A percentile compares a stretch with the other conserved stretches of the same genome.
Evolutionary conservation across 2,888 invertebrate genomes (phyloP).

Genomic region (Eledone cirrhosa): DNA sequence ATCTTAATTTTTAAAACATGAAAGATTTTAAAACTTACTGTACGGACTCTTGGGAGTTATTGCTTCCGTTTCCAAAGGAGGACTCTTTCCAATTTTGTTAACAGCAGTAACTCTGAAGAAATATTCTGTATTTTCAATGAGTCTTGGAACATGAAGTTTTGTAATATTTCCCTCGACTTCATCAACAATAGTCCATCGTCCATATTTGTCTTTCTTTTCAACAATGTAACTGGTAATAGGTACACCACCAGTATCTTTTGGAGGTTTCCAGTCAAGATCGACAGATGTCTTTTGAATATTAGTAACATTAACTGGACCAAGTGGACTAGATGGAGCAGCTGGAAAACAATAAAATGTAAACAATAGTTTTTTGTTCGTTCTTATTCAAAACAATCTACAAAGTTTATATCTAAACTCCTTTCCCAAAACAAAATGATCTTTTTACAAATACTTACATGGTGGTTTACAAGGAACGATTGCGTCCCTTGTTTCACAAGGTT

Average conservation of each 20-base stretch:
- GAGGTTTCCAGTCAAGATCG: constrained; percentile 58
- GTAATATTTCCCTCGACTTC: constrained; percentile 38
- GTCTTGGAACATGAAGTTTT: constrained; percentile 38
- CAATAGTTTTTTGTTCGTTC: too few species aligned
- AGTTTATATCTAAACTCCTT: too few species aligned
- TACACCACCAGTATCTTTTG: constrained; percentile 55
- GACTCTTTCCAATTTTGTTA: constrained; percentile 85
- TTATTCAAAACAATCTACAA: too few species aligned
- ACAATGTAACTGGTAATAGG: constrained; percentile 52
- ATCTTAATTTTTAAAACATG: too few species aligned
- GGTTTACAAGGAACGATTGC: constrained; percentile 35
- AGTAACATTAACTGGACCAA: constrained; percentile 48
- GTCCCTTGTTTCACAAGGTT: constrained; percentile 35
- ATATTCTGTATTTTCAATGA: constrained; percentile 50
- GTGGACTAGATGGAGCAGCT: constrained; percentile 53
- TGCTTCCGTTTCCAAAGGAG: constrained; percentile 63
- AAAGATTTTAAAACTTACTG: constrained; percentile 8
- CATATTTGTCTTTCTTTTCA: constrained; percentile 45
- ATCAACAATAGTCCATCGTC: constrained; percentile 41
- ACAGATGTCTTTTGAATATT: constrained; percentile 42
- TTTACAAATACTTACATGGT: constrained; percentile 32
- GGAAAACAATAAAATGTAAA: neutral
- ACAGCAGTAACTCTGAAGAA: constrained; percentile 61
- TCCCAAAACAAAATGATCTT: too few species aligned
- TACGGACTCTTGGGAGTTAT: constrained; percentile 22